Evolutionary conservation across 2,113 vertebrate genomes (phyloP), one percentile per base, ranked within the genome.

Genomic region (Podilymbus podiceps): DNA sequence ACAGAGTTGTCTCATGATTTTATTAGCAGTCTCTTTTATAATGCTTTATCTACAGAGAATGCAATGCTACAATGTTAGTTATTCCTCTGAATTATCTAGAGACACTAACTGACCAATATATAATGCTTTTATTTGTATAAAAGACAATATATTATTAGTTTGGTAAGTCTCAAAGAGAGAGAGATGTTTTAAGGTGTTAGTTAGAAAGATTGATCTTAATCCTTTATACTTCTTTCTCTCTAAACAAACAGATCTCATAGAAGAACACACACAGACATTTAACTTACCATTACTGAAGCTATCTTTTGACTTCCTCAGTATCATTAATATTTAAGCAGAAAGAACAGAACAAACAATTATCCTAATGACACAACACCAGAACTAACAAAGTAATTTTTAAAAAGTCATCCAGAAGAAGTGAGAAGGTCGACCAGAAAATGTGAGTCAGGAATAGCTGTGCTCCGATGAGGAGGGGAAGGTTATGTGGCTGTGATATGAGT

Each of bases 361-460:
- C 71, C 64, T 87, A 96, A 93, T 30, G 80, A 93, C 40, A 96
- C 55, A 62, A 84, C 93, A 93, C 68, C 62, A 96, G 85, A 96
- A 94, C 83, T 89, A 93, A 88, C 74, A 82, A 88, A 88, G 80
- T 85, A 81, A 85, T 91, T 90, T 95, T 84, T 46, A 47, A 95
- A 91, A 94, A 90, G 91, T 94, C 92, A 75, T 91, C 74, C 93
- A 89, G 88, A 91, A 90, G 85, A 62, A 96, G 83, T 35, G 89
- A 85, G 92, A 97, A 97, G 95, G 93, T 97, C 92, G 84, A 91
- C 53, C 83, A 87, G 93, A 96, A 89, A 85, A 63, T 5, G 7
- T 31, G 9, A 89, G 95, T 95, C 97, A 96, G 95, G 97, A 98
- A 97, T 98, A 97, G 97, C 93, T 46, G 92, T 77, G 92, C 84